Evolutionary conservation across 2,797 vertebrate genomes (phyloP).

Genomic region (Enteromius unitaeniatus): DNA sequence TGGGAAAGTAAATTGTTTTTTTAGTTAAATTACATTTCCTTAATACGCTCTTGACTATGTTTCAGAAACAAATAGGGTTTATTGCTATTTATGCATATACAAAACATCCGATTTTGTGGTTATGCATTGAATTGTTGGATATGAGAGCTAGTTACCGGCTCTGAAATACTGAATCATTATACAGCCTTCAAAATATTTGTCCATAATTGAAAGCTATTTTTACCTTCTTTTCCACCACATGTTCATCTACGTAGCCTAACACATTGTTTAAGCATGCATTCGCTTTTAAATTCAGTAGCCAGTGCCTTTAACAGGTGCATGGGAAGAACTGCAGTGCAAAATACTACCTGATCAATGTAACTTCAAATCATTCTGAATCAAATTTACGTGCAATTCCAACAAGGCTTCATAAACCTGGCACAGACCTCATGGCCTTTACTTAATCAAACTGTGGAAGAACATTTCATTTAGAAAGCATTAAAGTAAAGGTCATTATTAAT

Average conservation of each 20-base stretch:
- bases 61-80: slow-evolving; percentile 16
- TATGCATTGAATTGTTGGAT: slow-evolving; percentile 31
- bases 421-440: neutral
- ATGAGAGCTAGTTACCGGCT: slow-evolving; percentile 34
- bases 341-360: slow-evolving; percentile 54
- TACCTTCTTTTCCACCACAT: slow-evolving; percentile 38
- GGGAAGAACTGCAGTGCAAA: slow-evolving; percentile 36
- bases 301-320: slow-evolving; percentile 24
- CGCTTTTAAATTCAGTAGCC: slow-evolving; percentile 39
- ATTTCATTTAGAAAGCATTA: slow-evolving; percentile 52
- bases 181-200: slow-evolving; percentile 43
- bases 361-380: slow-evolving; percentile 34
- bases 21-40: neutral
- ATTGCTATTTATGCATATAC: neutral
- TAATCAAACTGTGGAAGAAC: neutral
- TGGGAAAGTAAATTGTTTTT: neutral
- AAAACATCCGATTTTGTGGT: slow-evolving; percentile 16
- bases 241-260: slow-evolving; percentile 27
- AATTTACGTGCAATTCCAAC: slow-evolving; percentile 63
- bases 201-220: slow-evolving; percentile 43
- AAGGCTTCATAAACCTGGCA: slow-evolving; percentile 47
- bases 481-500: slow-evolving; percentile 40
- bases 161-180: slow-evolving; percentile 6
- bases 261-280: slow-evolving; percentile 56
- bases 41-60: neutral